phyloP scores from a whole-genome alignment of 2,797 vertebrate species.

The Darevskia nairensis region DNA sequence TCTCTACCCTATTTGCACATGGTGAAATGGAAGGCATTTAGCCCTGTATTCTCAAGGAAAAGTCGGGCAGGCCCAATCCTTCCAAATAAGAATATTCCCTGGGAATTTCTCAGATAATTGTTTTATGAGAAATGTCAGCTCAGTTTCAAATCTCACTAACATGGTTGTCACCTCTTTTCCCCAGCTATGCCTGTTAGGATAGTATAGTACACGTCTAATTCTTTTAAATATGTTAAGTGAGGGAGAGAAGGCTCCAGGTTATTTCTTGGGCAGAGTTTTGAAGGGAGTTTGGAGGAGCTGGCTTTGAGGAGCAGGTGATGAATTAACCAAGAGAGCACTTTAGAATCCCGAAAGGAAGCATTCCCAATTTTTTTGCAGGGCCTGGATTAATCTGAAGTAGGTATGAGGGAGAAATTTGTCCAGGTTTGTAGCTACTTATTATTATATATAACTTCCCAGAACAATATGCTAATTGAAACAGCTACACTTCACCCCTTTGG shows the following conservation, averaged over 20 bases:
- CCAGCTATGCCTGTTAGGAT: conserved; percentile 22
- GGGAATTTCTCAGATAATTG: too few relatives aligned
- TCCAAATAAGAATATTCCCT: too few relatives aligned
- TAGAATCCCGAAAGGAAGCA: not conserved
- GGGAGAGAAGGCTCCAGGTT: conserved; percentile 37
- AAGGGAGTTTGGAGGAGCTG: not conserved
- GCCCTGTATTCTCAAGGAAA: not conserved
- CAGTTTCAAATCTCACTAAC: not conserved
- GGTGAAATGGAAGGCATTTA: not conserved
- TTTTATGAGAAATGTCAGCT: too few relatives aligned
- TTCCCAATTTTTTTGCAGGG: not conserved
- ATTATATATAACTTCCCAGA: too few relatives aligned
- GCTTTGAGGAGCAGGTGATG: not conserved
- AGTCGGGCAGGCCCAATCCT: not conserved
- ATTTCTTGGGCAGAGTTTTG: conserved; percentile 21
- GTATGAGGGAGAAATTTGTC: too few relatives aligned
- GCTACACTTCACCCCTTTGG: too few relatives aligned
- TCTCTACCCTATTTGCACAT: not conserved
- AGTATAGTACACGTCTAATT: conserved; percentile 42
- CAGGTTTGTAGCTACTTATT: too few relatives aligned
- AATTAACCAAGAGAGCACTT: too few relatives aligned
- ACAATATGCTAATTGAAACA: too few relatives aligned
- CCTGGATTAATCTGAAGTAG: too few relatives aligned
- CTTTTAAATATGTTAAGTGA: conserved; percentile 64
- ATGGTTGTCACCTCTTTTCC: conserved; percentile 7